Evolutionary conservation across 2,113 vertebrate genomes (phyloP).

Genomic region (Pardalotus punctatus): DNA sequence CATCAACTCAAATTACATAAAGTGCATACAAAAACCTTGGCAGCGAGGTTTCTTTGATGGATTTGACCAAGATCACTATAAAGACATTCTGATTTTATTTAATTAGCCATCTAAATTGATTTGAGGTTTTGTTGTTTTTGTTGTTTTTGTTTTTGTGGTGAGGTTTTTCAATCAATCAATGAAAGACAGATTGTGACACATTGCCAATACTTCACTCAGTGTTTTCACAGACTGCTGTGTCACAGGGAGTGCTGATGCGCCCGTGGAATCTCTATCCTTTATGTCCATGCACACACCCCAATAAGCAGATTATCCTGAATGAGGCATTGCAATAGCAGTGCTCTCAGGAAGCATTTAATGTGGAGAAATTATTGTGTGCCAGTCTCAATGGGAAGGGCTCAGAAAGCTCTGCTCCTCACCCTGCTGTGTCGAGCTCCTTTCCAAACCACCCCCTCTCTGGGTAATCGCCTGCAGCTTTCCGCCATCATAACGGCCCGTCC

Average conservation of each 20-base stretch:
- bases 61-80: background rate
- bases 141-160: background rate
- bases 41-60: background rate
- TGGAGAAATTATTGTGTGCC: background rate
- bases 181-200: background rate
- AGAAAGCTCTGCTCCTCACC: background rate
- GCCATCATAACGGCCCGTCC: background rate
- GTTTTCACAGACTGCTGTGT: background rate
- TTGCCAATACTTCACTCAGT: background rate
- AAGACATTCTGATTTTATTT: background rate
- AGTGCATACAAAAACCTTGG: background rate
- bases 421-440: background rate
- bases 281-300: background rate
- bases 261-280: background rate
- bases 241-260: background rate
- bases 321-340: background rate
- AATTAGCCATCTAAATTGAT: background rate
- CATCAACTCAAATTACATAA: background rate
- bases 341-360: background rate
- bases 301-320: background rate
- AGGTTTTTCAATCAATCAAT: background rate
- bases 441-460: background rate
- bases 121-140: too few relatives aligned
- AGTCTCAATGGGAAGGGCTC: background rate
- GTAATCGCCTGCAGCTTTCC: background rate